Percentiles rank a stretch among this genome's conserved stretches.
These are phyloP conservation scores for Aphidius colemani DNA, from an alignment of 2,888 invertebrate species.

Conservation along the genomic window DNA sequence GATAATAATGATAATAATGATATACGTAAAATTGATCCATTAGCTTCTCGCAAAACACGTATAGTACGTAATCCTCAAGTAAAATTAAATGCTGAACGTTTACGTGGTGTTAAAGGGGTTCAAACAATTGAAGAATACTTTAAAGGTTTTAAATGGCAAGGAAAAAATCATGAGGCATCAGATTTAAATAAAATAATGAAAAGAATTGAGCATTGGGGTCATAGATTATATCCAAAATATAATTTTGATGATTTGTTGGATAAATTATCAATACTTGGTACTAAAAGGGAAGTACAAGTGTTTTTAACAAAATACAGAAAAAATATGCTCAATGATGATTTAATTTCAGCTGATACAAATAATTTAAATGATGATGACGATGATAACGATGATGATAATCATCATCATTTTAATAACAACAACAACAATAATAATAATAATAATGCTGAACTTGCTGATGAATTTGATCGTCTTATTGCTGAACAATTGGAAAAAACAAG, in stretches of 20 bases:
- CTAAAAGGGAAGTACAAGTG: constrained; percentile 77
- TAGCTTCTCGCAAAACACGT: constrained; percentile 62
- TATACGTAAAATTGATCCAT: constrained; percentile 58
- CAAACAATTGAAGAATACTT: constrained; percentile 79
- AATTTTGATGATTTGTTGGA: constrained; percentile 84
- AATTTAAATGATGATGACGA: constrained; percentile 49
- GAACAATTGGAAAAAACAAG: constrained; percentile 66
- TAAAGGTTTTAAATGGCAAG: constrained; percentile 79
- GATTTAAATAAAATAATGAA: constrained; percentile 82
- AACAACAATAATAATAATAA: not conserved
- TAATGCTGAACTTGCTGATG: constrained; percentile 62
- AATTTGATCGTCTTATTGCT: constrained; percentile 69
- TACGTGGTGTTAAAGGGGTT: constrained; percentile 81
- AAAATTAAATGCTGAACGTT: constrained; percentile 70
- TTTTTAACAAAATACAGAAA: constrained; percentile 71
- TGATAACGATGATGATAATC: constrained; percentile 37
- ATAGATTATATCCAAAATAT: constrained; percentile 87
- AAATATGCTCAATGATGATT: constrained; percentile 62
- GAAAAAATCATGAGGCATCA: constrained; percentile 80
- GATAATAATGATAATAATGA: constrained; percentile 38
- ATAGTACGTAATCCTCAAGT: constrained; percentile 70
- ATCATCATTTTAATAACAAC: too few species aligned
- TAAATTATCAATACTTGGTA: constrained; percentile 80
- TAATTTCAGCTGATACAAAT: constrained; percentile 61
- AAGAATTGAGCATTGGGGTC: constrained; percentile 90